Evolutionary conservation across 2,113 vertebrate genomes (phyloP), one percentile per base, ranked within the genome.

Genomic region (Callipepla squamata): DNA sequence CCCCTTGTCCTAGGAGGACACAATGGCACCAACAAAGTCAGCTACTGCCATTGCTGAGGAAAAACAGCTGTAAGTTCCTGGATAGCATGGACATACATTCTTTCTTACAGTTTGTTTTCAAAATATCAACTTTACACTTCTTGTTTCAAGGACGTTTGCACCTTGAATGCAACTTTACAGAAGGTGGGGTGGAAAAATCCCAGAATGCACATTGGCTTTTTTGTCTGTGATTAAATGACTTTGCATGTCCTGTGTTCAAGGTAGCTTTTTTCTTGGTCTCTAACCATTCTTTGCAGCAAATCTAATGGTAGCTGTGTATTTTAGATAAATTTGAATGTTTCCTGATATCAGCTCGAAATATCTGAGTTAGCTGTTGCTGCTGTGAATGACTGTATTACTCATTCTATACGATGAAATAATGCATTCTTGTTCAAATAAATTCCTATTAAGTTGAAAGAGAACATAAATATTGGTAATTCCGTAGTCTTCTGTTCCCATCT

Each of bases 161-260:
- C 68, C 87, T 87, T 80, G 75, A 79, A 50, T 26, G 25, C 45
- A 85, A 44, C 36, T 78, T 90, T 87, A 25, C 28, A 36, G 70
- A 74, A 81, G 82, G 62, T 74, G 66, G 47, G 26, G 26, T 74
- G 47, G 90, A 88, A 93, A 96, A 95, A 18, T 57, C 73, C 38
- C 77, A 44, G 61, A 40, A 53, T 8, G 2, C 28, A 11, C 6
- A 4, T 76, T 82, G 57, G 65, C 38, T 62, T 89, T 85, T 70
- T 63, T 53, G 11, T 48, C n/a, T 73, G 42, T 13, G n/a, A 61
- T 81, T 81, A 68, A 91, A 57, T 95, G 86, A 84, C 84, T 89
- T 93, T 92, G 80, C n/a, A 28, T 79, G 74, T 89, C 86, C 84
- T 79, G 9, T 53, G 62, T 34, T 89, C 50, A 62, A 76, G 55